Conservation (phyloP, 2,888 invertebrate species). For the Anaspis maculata region DNA sequence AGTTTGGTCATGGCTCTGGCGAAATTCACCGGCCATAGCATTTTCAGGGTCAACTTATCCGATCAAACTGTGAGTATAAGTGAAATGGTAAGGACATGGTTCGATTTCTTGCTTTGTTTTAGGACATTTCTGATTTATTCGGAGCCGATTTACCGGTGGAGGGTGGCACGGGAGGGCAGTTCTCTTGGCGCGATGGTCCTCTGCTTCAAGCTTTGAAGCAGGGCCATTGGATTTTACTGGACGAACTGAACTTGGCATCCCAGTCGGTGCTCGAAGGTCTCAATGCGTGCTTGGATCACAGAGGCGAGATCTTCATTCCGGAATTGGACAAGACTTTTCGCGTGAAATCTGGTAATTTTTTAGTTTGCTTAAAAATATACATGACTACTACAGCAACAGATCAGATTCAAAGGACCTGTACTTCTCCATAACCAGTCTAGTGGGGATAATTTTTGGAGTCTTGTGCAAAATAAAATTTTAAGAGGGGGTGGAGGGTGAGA, state of each 20-base stretch:
- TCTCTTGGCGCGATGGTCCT: slow-evolving; percentile 95
- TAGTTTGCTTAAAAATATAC: not conserved
- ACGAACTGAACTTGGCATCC: slow-evolving; percentile 96
- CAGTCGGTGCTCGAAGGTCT: slow-evolving; percentile 97
- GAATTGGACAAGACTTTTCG: slow-evolving; percentile 84
- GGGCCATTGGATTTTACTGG: slow-evolving; percentile 93
- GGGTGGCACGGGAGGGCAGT: slow-evolving; percentile 75
- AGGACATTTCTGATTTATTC: slow-evolving; percentile 95
- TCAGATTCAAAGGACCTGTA: too few species aligned
- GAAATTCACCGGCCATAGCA: slow-evolving; percentile 68
- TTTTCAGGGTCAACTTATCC: slow-evolving; percentile 92
- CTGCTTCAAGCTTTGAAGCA: slow-evolving; percentile 85
- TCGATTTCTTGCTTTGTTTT: slow-evolving; percentile 18
- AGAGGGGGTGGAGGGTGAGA: too few species aligned
- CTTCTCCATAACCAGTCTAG: too few species aligned
- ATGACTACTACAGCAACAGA: too few species aligned
- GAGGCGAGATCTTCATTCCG: slow-evolving; percentile 92
- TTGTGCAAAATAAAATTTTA: too few species aligned
- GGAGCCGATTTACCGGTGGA: slow-evolving; percentile 95
- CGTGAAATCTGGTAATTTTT: slow-evolving; percentile 45
- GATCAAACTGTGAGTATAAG: slow-evolving; percentile 80
- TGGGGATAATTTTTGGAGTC: too few species aligned
- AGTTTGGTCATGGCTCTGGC: slow-evolving; percentile 88
- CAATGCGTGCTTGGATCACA: slow-evolving; percentile 96
- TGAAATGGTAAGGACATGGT: not conserved